A percentile compares a stretch with the other conserved stretches of the same genome.
Evolutionary conservation across 2,888 invertebrate genomes (phyloP).

Genomic region (Antheraea yamamai): DNA sequence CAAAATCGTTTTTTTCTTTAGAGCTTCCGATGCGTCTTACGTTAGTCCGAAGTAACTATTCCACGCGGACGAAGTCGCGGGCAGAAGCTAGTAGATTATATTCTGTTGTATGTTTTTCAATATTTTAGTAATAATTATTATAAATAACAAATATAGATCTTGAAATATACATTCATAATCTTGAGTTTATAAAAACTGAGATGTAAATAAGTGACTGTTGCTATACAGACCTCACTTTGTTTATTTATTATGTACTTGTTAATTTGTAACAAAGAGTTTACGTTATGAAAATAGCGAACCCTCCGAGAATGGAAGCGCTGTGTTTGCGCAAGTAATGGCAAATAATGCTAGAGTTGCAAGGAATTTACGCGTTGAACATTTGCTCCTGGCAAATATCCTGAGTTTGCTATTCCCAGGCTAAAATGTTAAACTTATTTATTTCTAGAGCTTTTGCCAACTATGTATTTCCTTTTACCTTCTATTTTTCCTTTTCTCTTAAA

Average conservation of each 20-base stretch:
- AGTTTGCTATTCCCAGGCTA: constrained; percentile 2
- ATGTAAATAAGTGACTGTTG: no score
- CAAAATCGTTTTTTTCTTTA: no score
- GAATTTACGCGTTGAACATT: not conserved
- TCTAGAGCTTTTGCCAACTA: not conserved
- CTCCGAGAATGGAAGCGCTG: not conserved
- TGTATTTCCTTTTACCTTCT: not conserved
- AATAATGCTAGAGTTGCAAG: not conserved
- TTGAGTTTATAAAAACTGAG: no score
- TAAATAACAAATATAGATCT: no score
- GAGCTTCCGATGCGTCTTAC: no score
- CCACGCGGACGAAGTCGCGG: no score
- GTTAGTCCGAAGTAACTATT: no score
- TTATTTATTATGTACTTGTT: not conserved
- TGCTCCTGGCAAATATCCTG: constrained; percentile 4
- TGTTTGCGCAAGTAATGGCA: not conserved
- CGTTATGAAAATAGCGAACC: not conserved
- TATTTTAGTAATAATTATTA: no score
- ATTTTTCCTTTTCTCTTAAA: not conserved
- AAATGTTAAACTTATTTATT: not conserved
- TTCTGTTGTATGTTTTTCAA: no score
- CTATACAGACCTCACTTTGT: not conserved
- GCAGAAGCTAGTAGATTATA: no score
- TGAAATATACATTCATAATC: no score
- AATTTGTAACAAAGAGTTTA: not conserved